phyloP scores from a whole-genome alignment of 2,113 vertebrate species.

The Genyomyrus donnyi region DNA sequence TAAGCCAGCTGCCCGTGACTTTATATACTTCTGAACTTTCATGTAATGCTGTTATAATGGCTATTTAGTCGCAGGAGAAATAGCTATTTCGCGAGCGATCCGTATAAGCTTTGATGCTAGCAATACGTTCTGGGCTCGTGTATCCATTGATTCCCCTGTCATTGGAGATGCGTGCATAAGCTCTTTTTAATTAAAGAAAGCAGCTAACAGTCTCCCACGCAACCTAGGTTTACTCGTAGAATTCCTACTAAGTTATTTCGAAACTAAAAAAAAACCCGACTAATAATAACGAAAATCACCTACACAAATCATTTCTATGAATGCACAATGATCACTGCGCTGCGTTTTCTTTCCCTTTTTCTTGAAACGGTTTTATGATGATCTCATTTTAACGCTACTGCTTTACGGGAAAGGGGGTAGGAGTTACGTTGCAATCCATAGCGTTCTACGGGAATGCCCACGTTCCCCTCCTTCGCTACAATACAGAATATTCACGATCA shows the following conservation, averaged over 20 bases:
- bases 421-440: constrained; percentile 54
- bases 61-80: neutral
- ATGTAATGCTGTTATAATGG: neutral
- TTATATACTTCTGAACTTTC: constrained; percentile 31
- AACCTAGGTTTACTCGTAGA: neutral
- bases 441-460: constrained; percentile 9
- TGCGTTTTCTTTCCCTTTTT: neutral
- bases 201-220: neutral
- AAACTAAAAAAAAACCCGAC: neutral
- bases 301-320: neutral
- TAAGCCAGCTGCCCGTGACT: constrained; percentile 35
- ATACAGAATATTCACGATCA: neutral
- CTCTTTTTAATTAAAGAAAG: constrained; percentile 14
- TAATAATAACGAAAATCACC: neutral
- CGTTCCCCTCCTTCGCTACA: neutral
- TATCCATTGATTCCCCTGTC: constrained; percentile 12
- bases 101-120: neutral
- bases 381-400: constrained; percentile 49
- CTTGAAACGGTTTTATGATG: constrained; percentile 36
- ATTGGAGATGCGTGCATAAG: constrained; percentile 5
- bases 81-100: too few species aligned
- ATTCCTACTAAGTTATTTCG: neutral
- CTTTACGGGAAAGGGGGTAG: constrained; percentile 50
- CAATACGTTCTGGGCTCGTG: neutral
- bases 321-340: neutral